Percentiles rank a stretch among this genome's conserved stretches.
These are phyloP conservation scores for Stegophylla sp. DNA, from an alignment of 2,888 invertebrate genomes.

Conservation along the genomic window DNA sequence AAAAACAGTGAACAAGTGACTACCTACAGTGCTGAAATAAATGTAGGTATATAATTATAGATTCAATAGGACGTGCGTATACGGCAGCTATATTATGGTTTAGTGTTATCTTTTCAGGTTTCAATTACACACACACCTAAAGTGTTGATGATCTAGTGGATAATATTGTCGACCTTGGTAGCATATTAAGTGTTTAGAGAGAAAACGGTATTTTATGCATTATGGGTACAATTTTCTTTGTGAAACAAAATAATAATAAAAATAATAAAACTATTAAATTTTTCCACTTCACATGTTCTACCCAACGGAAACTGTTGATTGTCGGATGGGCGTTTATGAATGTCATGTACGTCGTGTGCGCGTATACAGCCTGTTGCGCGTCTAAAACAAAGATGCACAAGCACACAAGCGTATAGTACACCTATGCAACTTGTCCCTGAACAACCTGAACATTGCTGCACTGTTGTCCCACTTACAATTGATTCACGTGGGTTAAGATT, in stretches of 20 bases:
- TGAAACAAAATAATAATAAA: slow-evolving; percentile 20
- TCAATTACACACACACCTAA: slow-evolving; percentile 18
- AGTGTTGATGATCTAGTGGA: slow-evolving; percentile 14
- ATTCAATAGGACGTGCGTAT: not conserved
- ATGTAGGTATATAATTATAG: not conserved
- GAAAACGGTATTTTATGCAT: not conserved
- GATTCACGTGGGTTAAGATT: slow-evolving; percentile 16
- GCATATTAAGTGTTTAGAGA: too few species aligned
- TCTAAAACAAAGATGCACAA: slow-evolving; percentile 22
- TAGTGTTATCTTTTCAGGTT: slow-evolving; percentile 13
- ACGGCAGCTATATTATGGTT: slow-evolving; percentile 13
- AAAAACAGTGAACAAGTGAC: too few species aligned
- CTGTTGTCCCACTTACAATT: not conserved
- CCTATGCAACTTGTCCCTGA: slow-evolving; percentile 40
- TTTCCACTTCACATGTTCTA: not conserved
- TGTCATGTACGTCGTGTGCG: not conserved
- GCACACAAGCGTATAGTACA: not conserved
- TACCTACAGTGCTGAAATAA: too few species aligned
- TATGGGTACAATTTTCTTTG: not conserved
- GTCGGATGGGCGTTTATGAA: slow-evolving; percentile 43
- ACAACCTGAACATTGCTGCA: not conserved
- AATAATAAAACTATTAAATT: slow-evolving; percentile 20
- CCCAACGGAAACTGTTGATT: slow-evolving; percentile 37
- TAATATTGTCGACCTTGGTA: not conserved
- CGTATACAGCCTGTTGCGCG: not conserved